phyloP scores from a whole-genome alignment of 2,113 vertebrate genomes.

The Oryzias javanicus region DNA sequence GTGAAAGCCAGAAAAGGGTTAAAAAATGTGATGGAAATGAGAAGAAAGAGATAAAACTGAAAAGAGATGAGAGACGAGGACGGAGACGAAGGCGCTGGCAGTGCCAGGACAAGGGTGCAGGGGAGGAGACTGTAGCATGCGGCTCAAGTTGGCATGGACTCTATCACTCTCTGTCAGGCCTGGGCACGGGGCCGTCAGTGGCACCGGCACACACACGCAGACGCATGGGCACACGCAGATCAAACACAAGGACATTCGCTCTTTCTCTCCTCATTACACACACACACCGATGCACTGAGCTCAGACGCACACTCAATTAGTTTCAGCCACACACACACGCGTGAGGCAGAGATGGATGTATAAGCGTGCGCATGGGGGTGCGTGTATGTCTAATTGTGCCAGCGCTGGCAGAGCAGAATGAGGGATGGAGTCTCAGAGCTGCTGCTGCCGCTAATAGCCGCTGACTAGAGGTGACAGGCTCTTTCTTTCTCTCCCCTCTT shows the following conservation, averaged over 20 bases:
- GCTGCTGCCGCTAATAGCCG: conserved; percentile 71
- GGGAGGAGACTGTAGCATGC: conserved; percentile 64
- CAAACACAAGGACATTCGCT: conserved; percentile 64
- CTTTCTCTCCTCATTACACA: conserved; percentile 38
- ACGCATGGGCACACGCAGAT: conserved; percentile 38
- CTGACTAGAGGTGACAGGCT: conserved; percentile 72
- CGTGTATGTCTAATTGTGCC: conserved; percentile 70
- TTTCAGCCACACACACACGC: conserved; percentile 35
- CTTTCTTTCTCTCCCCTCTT: conserved; percentile 35
- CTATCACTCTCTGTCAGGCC: conserved; percentile 75
- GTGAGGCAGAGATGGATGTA: conserved; percentile 52
- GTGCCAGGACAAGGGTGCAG: conserved; percentile 57
- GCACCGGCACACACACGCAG: conserved; percentile 26
- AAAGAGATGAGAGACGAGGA: conserved; percentile 28
- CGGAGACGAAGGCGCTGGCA: conserved; percentile 47
- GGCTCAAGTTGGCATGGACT: conserved; percentile 69
- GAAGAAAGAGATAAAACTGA: conserved; percentile 33
- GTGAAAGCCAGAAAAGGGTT: conserved; percentile 41
- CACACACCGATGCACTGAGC: conserved; percentile 40
- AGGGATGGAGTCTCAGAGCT: conserved; percentile 70
- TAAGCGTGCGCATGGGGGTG: conserved; percentile 44
- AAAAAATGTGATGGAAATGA: conserved; percentile 32
- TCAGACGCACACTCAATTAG: conserved; percentile 64
- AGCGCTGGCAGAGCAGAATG: conserved; percentile 68
- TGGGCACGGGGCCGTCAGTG: conserved; percentile 65